Evolutionary conservation across 2,113 vertebrate genomes (phyloP), one percentile per base, ranked within the genome.

Genomic region (Ophiodon elongatus): DNA sequence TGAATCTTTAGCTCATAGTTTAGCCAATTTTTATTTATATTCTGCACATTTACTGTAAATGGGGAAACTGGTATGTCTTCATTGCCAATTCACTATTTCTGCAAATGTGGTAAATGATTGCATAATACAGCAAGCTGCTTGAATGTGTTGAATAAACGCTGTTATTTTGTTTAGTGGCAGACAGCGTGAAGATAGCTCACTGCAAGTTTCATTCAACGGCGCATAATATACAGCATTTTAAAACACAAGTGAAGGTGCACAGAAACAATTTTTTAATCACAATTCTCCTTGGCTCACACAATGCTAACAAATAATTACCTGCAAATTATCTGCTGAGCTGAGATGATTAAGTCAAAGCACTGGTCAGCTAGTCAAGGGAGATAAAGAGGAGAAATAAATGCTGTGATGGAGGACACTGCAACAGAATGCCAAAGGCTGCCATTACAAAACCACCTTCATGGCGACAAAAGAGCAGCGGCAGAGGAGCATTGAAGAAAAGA

Each of bases 401-500:
- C 65, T 72, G 76, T 70, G 56, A 57, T 83, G 80, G 69, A 67
- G 59, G 87, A 73, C 82, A 57, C 79, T n/a, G 88, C 27, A 63
- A 76, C 76, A 74, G 82, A 92, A 89, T 82, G 88, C 89, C 90
- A 90, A 88, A 86, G 89, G 91, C 84, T 85, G 75, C 85, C 81
- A 85, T 87, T 87, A 89, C 81, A 85, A 88, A 89, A 90, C 70
- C 86, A 89, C 85, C 88, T 85, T 89, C 85, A 64, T 77, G 79
- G 89, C 70, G 79, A 92, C 90, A 93, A 93, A 94, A 90, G 91
- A 89, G 85, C 89, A 88, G 80, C 74, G 35, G 74, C 79, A 73
- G 66, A 79, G 81, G 76, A 87, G 85, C 85, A 57, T 6, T 62
- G 69, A 82, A 71, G 84, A 85, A 89, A 85, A 82, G 86, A 90